Percentiles rank a stretch among this genome's conserved stretches.
Conservation (phyloP, 2,797 vertebrate genomes). For the Spinibarbus caldwelli region DNA sequence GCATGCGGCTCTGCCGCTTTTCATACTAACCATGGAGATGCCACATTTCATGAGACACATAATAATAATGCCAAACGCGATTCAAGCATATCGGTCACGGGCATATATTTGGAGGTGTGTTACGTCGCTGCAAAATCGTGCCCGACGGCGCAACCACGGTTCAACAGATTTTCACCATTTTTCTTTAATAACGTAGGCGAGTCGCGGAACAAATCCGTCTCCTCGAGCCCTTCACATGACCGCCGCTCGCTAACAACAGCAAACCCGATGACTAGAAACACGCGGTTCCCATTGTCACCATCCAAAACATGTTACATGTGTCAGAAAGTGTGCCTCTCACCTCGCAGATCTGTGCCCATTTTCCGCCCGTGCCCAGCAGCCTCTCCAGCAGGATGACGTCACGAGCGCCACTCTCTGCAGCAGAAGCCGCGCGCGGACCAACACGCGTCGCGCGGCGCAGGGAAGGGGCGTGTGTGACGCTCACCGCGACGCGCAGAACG, state of each 20-base stretch:
- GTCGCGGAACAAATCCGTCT: slow-evolving; percentile 18
- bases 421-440: slow-evolving; percentile 75
- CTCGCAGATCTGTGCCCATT: slow-evolving; percentile 77
- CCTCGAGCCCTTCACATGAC: slow-evolving; percentile 15
- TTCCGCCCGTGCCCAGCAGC: slow-evolving; percentile 74
- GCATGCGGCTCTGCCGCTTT: slow-evolving; percentile 35
- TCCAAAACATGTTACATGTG: slow-evolving; percentile 53
- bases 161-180: slow-evolving; percentile 56
- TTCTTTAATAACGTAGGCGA: slow-evolving; percentile 46
- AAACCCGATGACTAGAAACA: neutral
- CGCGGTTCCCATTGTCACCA: slow-evolving; percentile 17
- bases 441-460: slow-evolving; percentile 56
- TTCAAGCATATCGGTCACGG: neutral
- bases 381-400: slow-evolving; percentile 82
- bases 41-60: neutral
- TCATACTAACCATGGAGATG: neutral
- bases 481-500: slow-evolving; percentile 2
- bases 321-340: slow-evolving; percentile 73
- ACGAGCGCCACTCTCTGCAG: slow-evolving; percentile 80
- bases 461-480: slow-evolving; percentile 53
- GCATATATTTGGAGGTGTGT: slow-evolving; percentile 14
- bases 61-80: neutral
- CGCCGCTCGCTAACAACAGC: slow-evolving; percentile 4
- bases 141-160: slow-evolving; percentile 31
- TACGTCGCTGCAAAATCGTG: slow-evolving; percentile 22